Evolutionary conservation across 2,113 vertebrate species (phyloP).

Genomic region (Scalopus aquaticus): DNA sequence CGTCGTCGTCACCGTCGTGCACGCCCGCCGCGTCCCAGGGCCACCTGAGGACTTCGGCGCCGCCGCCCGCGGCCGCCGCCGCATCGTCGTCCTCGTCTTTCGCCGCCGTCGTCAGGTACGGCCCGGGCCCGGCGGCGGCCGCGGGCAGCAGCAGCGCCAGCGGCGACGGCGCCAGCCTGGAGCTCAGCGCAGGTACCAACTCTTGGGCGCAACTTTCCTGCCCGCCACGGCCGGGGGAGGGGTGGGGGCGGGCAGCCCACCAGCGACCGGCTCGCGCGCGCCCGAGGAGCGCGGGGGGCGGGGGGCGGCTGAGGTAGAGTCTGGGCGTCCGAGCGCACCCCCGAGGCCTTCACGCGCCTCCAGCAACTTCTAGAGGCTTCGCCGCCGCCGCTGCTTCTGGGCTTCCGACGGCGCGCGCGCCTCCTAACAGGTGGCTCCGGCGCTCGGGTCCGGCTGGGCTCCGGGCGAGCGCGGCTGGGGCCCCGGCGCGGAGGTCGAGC

Average conservation of each 20-base stretch:
- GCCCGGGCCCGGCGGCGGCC: constrained; percentile 79
- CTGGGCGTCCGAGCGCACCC: not conserved
- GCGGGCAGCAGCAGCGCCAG: constrained; percentile 75
- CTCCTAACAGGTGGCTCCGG: constrained; percentile 71
- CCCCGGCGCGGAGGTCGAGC: not conserved
- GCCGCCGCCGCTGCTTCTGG: not conserved
- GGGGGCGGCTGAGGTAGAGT: not conserved
- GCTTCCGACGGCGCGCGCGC: constrained; percentile 63
- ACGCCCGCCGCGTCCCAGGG: constrained; percentile 71
- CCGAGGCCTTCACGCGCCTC: not conserved
- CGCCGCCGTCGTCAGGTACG: constrained; percentile 83
- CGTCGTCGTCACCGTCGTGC: constrained; percentile 81
- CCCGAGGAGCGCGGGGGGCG: not conserved
- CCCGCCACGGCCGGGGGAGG: not conserved
- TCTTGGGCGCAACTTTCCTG: constrained; percentile 59
- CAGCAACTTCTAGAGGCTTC: constrained; percentile 42
- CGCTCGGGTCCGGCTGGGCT: not conserved
- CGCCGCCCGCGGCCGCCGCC: constrained; percentile 59
- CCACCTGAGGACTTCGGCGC: constrained; percentile 69
- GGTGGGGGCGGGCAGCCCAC: not conserved
- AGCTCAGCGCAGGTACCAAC: constrained; percentile 92
- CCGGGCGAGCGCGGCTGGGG: not conserved
- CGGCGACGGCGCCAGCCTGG: constrained; percentile 83
- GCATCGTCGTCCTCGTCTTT: constrained; percentile 72
- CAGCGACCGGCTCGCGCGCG: not conserved